Conservation (phyloP, 2,888 invertebrate species). For the Rosalia funebris region DNA sequence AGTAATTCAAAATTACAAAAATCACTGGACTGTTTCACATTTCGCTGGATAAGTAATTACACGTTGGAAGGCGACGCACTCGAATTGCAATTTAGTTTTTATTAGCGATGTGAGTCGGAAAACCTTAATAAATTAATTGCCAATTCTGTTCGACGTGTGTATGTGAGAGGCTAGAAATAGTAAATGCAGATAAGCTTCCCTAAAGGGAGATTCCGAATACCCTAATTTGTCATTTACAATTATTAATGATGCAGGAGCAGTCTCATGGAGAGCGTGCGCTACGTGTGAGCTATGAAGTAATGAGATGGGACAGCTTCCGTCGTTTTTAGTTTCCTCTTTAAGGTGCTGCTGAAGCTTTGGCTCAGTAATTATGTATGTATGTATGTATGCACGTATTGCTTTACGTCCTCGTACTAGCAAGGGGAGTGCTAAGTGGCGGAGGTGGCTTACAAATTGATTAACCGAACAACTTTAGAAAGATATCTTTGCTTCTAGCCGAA, state of each 20-base stretch:
- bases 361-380: slow-evolving; percentile 11
- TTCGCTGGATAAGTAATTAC: not conserved
- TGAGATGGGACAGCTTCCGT: slow-evolving; percentile 2
- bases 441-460: slow-evolving; percentile 16
- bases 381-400: slow-evolving; percentile 9
- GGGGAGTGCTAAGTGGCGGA: slow-evolving; percentile 12
- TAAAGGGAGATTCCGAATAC: not conserved
- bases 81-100: not conserved
- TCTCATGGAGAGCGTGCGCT: not conserved
- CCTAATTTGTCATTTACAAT: not conserved
- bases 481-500: not conserved
- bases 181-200: no score
- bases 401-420: slow-evolving; percentile 2
- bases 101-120: no score
- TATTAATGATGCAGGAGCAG: not conserved
- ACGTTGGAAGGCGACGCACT: not conserved
- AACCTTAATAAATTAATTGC: no score
- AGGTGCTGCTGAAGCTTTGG: not conserved
- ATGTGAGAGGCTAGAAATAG: no score
- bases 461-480: slow-evolving; percentile 9
- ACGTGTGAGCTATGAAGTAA: not conserved
- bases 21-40: not conserved
- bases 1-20: not conserved
- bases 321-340: slow-evolving; percentile 1
- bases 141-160: no score